A percentile compares a stretch with the other conserved stretches of the same genome.
phyloP scores from a whole-genome alignment of 2,797 vertebrate genomes.

The Enteromius trimaculatus region DNA sequence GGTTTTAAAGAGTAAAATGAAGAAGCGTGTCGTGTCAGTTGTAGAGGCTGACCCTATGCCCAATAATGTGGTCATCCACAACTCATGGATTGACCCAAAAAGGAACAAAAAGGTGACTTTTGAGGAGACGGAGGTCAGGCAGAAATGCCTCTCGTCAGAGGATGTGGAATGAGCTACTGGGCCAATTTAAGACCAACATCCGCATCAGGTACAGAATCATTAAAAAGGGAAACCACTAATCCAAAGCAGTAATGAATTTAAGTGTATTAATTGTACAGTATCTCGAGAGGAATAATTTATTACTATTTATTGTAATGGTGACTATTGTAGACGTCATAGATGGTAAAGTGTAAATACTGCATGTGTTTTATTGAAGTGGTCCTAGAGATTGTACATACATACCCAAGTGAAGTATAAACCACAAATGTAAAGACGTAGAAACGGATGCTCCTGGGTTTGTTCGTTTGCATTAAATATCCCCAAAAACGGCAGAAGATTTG shows the following conservation, averaged over 20 bases:
- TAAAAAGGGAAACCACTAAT: constrained; percentile 53
- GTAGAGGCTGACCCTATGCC: constrained; percentile 90
- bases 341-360: constrained; percentile 59
- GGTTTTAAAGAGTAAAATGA: constrained; percentile 95
- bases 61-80: constrained; percentile 90
- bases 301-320: constrained; percentile 68
- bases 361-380: constrained; percentile 60
- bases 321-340: constrained; percentile 58
- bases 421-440: constrained; percentile 54
- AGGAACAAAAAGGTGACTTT: constrained; percentile 90
- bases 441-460: constrained; percentile 58
- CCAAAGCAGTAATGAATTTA: constrained; percentile 44
- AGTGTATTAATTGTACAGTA: constrained; percentile 45
- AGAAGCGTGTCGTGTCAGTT: constrained; percentile 91
- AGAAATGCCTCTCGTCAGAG: constrained; percentile 84
- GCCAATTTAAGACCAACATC: constrained; percentile 16
- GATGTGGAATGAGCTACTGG: constrained; percentile 59
- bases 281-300: constrained; percentile 62
- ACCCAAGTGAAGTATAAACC: constrained; percentile 53
- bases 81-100: constrained; percentile 92
- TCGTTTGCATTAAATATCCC: constrained; percentile 69
- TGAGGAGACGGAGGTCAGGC: constrained; percentile 85
- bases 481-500: constrained; percentile 49
- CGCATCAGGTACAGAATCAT: constrained; percentile 44
- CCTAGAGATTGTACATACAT: constrained; percentile 53